These are phyloP conservation scores for Villa cingulata DNA, from an alignment of 2,888 invertebrate genomes.

Conservation along the genomic window DNA sequence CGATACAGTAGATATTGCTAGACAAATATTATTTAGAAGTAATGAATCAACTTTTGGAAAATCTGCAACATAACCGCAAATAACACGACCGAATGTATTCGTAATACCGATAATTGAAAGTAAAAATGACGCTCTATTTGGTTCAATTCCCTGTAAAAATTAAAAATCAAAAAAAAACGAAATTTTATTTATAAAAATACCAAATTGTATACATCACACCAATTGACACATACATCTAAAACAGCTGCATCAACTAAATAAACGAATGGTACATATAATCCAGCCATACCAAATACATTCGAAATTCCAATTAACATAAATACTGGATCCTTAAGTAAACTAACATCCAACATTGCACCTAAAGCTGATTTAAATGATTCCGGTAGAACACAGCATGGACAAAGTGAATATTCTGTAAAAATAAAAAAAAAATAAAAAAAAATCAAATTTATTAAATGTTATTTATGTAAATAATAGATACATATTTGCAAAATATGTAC, in stretches of 20 bases:
- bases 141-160: conserved; percentile 49
- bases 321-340: conserved; percentile 73
- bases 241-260: conserved; percentile 77
- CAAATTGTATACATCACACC: no score
- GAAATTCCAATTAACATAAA: conserved; percentile 86
- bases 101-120: conserved; percentile 65
- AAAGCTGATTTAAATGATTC: conserved; percentile 71
- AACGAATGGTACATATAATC: conserved; percentile 92
- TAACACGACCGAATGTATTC: conserved; percentile 83
- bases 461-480: no score
- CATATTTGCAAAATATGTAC: no score
- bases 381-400: conserved; percentile 65
- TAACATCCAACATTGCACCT: conserved; percentile 81
- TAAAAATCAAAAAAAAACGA: neutral
- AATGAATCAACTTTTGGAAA: conserved; percentile 85
- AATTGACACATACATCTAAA: conserved; percentile 44
- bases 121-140: conserved; percentile 43
- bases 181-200: no score
- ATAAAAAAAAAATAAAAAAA: conserved; percentile 8
- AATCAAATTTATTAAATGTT: no score
- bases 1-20: conserved; percentile 76
- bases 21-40: conserved; percentile 82
- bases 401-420: conserved; percentile 57
- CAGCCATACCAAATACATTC: conserved; percentile 94
- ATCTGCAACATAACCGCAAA: conserved; percentile 82